Conservation (phyloP, 2,888 invertebrate species). For the Brachylomia viminalis region DNA sequence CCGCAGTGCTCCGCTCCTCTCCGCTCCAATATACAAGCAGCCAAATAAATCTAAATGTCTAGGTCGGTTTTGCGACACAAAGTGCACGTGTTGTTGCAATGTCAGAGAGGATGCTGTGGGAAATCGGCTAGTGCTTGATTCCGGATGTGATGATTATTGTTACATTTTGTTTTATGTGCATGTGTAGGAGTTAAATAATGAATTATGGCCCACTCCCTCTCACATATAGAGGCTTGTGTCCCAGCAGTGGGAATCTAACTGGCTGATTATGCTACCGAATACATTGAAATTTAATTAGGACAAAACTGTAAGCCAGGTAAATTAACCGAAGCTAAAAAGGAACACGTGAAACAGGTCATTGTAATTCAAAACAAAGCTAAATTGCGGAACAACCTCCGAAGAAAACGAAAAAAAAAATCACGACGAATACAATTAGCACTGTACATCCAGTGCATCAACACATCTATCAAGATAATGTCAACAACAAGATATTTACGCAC, state of each 20-base stretch:
- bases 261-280: neutral
- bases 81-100: slow-evolving; percentile 4
- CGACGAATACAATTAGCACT: neutral
- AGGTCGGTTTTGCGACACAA: slow-evolving; percentile 15
- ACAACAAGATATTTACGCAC: slow-evolving; percentile 36
- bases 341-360: neutral
- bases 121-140: slow-evolving; percentile 5
- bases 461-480: slow-evolving; percentile 36
- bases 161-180: slow-evolving; percentile 11
- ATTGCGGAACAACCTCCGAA: neutral
- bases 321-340: neutral
- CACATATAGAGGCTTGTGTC: neutral
- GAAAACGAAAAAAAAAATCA: neutral
- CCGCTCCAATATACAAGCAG: neutral
- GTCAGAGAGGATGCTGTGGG: slow-evolving; percentile 24
- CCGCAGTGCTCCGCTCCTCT: neutral
- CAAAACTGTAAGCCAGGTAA: neutral
- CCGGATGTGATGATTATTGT: slow-evolving; percentile 27
- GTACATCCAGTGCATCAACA: neutral
- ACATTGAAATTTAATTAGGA: neutral
- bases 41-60: slow-evolving; percentile 58
- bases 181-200: slow-evolving; percentile 7
- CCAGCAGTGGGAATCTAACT: neutral
- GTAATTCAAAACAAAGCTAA: neutral
- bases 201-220: neutral